These are phyloP conservation scores for Perccottus glenii DNA, from an alignment of 2,113 vertebrate genomes.

Conservation along the genomic window DNA sequence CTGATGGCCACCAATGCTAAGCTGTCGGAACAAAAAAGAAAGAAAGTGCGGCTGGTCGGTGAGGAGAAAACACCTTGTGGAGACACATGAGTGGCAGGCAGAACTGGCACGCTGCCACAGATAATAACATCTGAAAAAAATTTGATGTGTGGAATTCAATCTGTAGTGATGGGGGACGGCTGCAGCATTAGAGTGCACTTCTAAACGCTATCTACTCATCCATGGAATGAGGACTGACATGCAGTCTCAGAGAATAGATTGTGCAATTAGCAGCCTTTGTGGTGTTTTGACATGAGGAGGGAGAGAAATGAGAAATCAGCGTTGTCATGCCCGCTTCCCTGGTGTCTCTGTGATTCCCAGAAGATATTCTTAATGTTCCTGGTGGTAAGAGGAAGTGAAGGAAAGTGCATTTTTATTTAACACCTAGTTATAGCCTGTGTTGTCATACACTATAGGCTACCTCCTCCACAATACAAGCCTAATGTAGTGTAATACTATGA, in stretches of 20 bases:
- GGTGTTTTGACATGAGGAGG: slow-evolving; percentile 75
- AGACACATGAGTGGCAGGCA: slow-evolving; percentile 76
- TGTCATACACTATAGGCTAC: neutral
- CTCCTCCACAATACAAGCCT: neutral
- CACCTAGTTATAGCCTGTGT: slow-evolving; percentile 5
- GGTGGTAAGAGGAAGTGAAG: slow-evolving; percentile 37
- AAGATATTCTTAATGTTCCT: slow-evolving; percentile 52
- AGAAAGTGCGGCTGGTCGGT: slow-evolving; percentile 44
- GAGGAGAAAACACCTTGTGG: slow-evolving; percentile 70
- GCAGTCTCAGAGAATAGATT: slow-evolving; percentile 78
- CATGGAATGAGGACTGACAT: slow-evolving; percentile 83
- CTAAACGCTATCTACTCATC: slow-evolving; percentile 81
- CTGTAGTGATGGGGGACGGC: slow-evolving; percentile 71
- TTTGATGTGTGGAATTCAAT: slow-evolving; percentile 83
- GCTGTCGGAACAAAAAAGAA: slow-evolving; percentile 59
- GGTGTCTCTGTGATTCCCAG: slow-evolving; percentile 42
- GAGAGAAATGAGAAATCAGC: slow-evolving; percentile 69
- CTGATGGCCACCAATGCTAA: slow-evolving; percentile 32
- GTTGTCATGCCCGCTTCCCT: slow-evolving; percentile 56
- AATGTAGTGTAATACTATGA: slow-evolving; percentile 21
- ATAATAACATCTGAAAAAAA: slow-evolving; percentile 84
- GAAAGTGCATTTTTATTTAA: slow-evolving; percentile 33
- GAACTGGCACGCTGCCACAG: slow-evolving; percentile 78
- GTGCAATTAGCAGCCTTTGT: slow-evolving; percentile 81
- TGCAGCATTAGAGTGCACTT: slow-evolving; percentile 76